phyloP scores from a whole-genome alignment of 2,113 vertebrate species.

The Larimichthys polyactis region DNA sequence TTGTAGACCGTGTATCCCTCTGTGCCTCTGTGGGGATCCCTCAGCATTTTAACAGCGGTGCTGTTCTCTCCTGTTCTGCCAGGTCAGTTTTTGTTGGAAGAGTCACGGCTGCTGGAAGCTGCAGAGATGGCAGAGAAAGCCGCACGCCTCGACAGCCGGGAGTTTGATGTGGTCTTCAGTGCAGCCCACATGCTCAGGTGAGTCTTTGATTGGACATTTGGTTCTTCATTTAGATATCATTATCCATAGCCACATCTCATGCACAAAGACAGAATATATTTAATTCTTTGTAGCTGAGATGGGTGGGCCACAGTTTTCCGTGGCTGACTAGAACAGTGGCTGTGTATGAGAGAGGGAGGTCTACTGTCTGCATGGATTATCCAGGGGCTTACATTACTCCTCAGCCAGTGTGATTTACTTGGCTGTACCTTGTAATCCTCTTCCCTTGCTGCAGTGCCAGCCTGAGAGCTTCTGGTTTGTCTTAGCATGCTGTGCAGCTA shows the following conservation, averaged over 20 bases:
- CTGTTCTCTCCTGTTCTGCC: conserved; percentile 60
- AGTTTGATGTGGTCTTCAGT: conserved; percentile 99
- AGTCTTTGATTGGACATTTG: conserved; percentile 51
- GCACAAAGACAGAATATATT: conserved; percentile 7
- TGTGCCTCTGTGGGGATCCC: conserved; percentile 44
- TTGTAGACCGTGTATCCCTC: conserved; percentile 40
- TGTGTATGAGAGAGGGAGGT: conserved; percentile 60
- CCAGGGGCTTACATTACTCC: conserved; percentile 69
- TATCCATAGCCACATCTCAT: conserved; percentile 8
- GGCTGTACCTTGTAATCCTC: conserved; percentile 70
- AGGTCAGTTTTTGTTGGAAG: conserved; percentile 99
- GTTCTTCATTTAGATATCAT: not conserved
- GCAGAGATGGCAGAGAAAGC: conserved; percentile 99
- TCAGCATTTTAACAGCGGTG: conserved; percentile 45
- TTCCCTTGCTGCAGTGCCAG: conserved; percentile 64
- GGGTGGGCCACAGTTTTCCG: conserved; percentile 56
- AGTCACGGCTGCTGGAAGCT: conserved; percentile 93
- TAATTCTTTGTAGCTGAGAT: conserved; percentile 37
- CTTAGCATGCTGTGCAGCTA: conserved; percentile 40
- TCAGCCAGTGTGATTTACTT: conserved; percentile 75
- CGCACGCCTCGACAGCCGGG: conserved; percentile 90
- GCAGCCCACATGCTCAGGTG: conserved; percentile 99
- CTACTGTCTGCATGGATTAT: conserved; percentile 74
- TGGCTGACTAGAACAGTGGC: conserved; percentile 40
- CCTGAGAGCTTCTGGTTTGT: conserved; percentile 62